Evolutionary conservation across 2,113 vertebrate species (phyloP).

Genomic region (Sminthopsis crassicaudata): DNA sequence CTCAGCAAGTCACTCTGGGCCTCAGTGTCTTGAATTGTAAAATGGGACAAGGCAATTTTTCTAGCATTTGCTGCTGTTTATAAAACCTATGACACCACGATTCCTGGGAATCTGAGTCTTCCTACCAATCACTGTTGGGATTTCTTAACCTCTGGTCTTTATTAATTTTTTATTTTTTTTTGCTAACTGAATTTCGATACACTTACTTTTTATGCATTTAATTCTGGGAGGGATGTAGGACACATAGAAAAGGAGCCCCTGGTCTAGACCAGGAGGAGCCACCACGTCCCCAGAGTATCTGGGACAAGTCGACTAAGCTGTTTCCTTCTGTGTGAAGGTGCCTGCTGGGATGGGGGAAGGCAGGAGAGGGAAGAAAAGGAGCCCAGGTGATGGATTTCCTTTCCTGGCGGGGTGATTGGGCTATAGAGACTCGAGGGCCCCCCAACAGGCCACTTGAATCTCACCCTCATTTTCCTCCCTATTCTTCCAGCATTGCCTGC

Average conservation of each 20-base stretch:
- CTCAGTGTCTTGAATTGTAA: not conserved
- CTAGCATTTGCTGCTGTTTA: not conserved
- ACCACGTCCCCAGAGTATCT: not conserved
- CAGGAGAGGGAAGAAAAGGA: constrained; percentile 3
- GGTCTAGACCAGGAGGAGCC: not conserved
- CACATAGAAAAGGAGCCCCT: not conserved
- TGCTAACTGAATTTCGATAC: not conserved
- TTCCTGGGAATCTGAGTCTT: not conserved
- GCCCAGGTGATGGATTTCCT: not conserved
- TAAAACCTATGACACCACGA: not conserved
- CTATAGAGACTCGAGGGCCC: constrained; percentile 9
- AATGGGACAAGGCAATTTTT: not conserved
- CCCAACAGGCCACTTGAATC: constrained; percentile 20
- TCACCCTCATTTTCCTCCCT: constrained; percentile 19
- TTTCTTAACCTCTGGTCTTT: not conserved
- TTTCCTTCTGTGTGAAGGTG: not conserved
- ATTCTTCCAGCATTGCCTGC: not conserved
- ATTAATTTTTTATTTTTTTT: not conserved
- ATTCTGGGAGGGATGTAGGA: not conserved
- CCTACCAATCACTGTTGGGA: not conserved
- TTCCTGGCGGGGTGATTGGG: not conserved
- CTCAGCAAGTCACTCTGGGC: not conserved
- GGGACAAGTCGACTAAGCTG: not conserved
- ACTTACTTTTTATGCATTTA: not conserved
- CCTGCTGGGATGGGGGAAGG: not conserved